Evolutionary conservation across 2,797 vertebrate species (phyloP), one percentile per base, ranked within the genome.

Genomic region (Hyperoplus immaculatus): DNA sequence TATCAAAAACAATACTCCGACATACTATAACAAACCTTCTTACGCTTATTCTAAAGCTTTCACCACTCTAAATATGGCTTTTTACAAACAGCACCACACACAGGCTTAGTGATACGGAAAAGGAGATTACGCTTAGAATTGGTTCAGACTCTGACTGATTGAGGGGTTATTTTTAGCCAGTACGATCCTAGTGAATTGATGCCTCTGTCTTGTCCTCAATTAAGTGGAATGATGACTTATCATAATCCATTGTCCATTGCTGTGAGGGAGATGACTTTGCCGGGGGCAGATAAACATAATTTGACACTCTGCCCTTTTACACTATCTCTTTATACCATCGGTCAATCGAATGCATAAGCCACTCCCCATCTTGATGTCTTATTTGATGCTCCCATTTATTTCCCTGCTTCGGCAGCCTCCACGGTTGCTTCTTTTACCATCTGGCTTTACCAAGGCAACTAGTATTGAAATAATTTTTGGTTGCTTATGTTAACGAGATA

Each of bases 161-260:
- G 39, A 78, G 60, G 78, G 73, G 80, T 41, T 88, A 75, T 86
- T 83, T 85, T 88, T 82, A 86, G 81, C 80, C 0, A 1, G 43
- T 21, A 64, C 60, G 47, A 75, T 68, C 1, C 8, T 16, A 54
- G 59, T n/a, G 9, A 51, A 42, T 75, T 55, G 15, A 86, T 77
- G 65, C 64, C 80, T 69, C 76, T 62, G 64, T 79, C 81, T 89
- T 87, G 70, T 88, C 85, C 86, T 87, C 81, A 89, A 71, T 82
- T 81, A 75, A 80, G 79, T 64, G 76, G 84, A 92, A 91, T 88
- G 82, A 93, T 86, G 89, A 84, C 78, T 85, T 84, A 85, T 88
- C 86, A 88, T 91, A 83, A 85, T 77, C 71, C 73, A 70, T 73
- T 78, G 72, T 73, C 57, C 83, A 51, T 82, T 71, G 62, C 76